Base-by-base conservation (phyloP, 2,113 vertebrate species). In the Girardinichthys multiradiatus region DNA sequence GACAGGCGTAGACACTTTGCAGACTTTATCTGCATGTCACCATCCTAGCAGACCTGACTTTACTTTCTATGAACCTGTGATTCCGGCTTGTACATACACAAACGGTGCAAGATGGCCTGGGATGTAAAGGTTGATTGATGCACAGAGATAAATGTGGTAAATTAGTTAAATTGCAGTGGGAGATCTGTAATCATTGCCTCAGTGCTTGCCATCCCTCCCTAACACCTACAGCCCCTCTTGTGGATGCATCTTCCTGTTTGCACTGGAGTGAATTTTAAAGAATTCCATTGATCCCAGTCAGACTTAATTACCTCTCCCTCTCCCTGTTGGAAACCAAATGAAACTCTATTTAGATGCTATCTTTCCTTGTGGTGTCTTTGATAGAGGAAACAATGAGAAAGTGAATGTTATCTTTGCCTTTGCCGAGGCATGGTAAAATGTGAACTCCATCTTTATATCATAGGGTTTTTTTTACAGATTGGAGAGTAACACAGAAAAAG, bases 151-250 rank as follows among this genome's bases (percentile, higher is more conserved):
- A 72, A 45, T 35, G 33, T 72, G 54, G 29, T 30, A 68, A 76
- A 80, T 82, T 74, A 79, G 63, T 29, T 60, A 39, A 84, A 54
- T 37, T 74, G 74, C 64, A 77, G 58, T 60, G 48, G 48, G 64
- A 77, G 69, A 80, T 78, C 74, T 76, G 72, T 68, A 82, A 86
- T 84, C 74, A 77, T 71, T 57, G 58, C 59, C 83, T 86, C 83
- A 76, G 37, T 11, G 21, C 28, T 58, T 10, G 12, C 26, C 45
- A 30, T 9, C 64, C 26, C 42, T n/a, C 12, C 19, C 6, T 17
- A 26, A 31, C n/a, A 6, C 14, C 33, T 26, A 21, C 68, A 37
- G 26, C 58, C 17, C 15, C 57, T 27, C n/a, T 1, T 14, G 4
- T n/a, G 29, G 21, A 31, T 35, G 64, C 64, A 30, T 37, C 1